Conservation (phyloP, 1,140 invertebrate species). For the Meloidogyne chitwoodi region DNA sequence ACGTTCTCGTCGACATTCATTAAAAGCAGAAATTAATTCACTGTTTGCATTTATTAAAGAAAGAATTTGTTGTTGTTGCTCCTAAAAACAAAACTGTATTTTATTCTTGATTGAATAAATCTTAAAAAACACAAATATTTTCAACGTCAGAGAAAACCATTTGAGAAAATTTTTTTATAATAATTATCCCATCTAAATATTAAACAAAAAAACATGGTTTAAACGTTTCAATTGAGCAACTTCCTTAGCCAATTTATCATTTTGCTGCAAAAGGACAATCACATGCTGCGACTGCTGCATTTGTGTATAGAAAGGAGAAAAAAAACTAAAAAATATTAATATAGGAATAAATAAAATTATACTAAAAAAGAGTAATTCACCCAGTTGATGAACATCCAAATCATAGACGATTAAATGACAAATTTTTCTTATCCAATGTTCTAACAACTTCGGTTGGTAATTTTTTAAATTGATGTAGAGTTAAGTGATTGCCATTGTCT, state of each 20-base stretch:
- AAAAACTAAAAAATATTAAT: no score
- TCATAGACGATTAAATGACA: conserved; percentile 77
- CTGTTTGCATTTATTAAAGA: conserved; percentile 9
- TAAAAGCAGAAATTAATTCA: conserved; percentile 16
- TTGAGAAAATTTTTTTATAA: no score
- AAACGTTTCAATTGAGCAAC: conserved; percentile 5
- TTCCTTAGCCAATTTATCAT: conserved; percentile 11
- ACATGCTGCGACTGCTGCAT: no score
- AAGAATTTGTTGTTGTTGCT: conserved; percentile 20
- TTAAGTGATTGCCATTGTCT: conserved; percentile 96
- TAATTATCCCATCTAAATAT: no score
- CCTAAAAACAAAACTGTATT: not conserved
- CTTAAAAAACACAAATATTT: no score
- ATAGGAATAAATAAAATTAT: no score
- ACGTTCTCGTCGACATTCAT: conserved; percentile 10
- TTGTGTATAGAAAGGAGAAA: no score
- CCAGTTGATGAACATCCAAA: conserved; percentile 91
- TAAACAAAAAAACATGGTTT: conserved; percentile 1
- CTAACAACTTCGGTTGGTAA: conserved; percentile 96
- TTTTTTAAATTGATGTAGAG: conserved; percentile 91
- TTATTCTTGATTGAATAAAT: no score
- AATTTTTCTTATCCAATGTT: conserved; percentile 91
- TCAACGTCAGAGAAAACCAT: not conserved
- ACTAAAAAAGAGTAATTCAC: conserved; percentile 90
- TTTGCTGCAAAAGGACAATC: not conserved